A percentile compares a stretch with the other conserved stretches of the same genome.
These are phyloP conservation scores for Ricordea florida DNA, from an alignment of 92 coral and sea anemone species.

Conservation along the genomic window DNA sequence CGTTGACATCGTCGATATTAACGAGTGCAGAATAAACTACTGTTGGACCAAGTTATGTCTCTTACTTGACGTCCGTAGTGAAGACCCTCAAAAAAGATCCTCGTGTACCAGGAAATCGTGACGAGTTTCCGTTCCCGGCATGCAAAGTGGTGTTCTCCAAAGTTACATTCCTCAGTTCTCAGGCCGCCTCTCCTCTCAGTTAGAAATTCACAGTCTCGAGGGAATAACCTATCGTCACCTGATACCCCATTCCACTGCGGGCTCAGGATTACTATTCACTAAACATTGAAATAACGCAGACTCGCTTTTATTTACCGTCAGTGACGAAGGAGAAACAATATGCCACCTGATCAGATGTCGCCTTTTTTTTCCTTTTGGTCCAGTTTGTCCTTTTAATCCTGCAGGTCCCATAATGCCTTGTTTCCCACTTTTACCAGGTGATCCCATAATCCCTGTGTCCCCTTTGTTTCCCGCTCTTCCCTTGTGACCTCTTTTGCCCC, in stretches of 20 bases:
- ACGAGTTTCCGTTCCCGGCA: no score
- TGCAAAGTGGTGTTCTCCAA: no score
- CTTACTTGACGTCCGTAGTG: no score
- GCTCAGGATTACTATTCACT: constrained; percentile 43
- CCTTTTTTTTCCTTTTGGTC: constrained; percentile 29
- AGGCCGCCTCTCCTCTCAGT: no score
- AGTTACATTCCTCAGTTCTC: no score
- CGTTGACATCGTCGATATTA: no score
- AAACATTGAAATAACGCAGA: constrained; percentile 43
- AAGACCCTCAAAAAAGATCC: no score
- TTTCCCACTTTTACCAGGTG: constrained; percentile 10
- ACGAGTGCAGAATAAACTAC: no score
- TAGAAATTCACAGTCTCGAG: no score
- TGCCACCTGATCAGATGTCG: constrained; percentile 12
- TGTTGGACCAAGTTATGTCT: no score
- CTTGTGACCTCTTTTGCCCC: constrained; percentile 34
- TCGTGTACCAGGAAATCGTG: no score
- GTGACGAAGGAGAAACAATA: constrained; percentile 23
- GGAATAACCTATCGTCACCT: no score
- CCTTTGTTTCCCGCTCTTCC: constrained; percentile 24
- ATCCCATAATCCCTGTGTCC: constrained; percentile 13
- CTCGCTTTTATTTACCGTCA: constrained; percentile 46
- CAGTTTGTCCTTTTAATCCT: background rate
- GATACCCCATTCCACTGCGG: constrained; percentile 31
- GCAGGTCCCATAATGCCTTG: constrained; percentile 22